Percentiles rank a stretch among this genome's conserved stretches.
Evolutionary conservation across 2,888 invertebrate species (phyloP).

Genomic region (Fabriciana adippe): DNA sequence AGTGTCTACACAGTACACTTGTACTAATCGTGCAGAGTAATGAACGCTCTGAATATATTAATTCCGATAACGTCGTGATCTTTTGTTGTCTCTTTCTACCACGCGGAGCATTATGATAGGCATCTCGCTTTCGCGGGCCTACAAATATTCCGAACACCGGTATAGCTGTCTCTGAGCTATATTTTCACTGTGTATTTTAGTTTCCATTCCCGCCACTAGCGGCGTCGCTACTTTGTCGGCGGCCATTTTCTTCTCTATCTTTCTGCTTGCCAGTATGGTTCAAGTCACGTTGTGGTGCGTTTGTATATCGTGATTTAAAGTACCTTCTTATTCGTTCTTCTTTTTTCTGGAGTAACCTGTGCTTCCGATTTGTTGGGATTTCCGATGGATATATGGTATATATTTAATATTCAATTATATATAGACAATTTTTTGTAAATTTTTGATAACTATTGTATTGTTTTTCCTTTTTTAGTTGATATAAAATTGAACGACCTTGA

Average conservation of each 20-base stretch:
- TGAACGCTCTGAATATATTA: conserved; percentile 40
- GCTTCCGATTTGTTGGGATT: conserved; percentile 36
- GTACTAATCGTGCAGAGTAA: conserved; percentile 56
- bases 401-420: neutral
- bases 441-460: neutral
- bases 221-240: conserved; percentile 56
- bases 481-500: neutral
- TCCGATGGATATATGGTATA: conserved; percentile 18
- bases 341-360: conserved; percentile 62
- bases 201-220: conserved; percentile 53
- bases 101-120: conserved; percentile 28
- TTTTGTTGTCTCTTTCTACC: conserved; percentile 46
- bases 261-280: conserved; percentile 69
- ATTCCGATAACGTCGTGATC: conserved; percentile 20
- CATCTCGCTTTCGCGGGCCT: conserved; percentile 46
- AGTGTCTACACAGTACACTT: conserved; percentile 37
- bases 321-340: conserved; percentile 67
- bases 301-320: conserved; percentile 52
- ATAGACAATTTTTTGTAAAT: neutral
- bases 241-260: conserved; percentile 80
- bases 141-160: conserved; percentile 31
- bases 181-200: conserved; percentile 55
- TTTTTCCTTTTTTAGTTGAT: neutral
- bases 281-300: conserved; percentile 57
- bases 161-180: conserved; percentile 46